Evolutionary conservation across 2,113 vertebrate species (phyloP), one percentile per base, ranked within the genome.

Genomic region (Plecturocebus donacophilus): DNA sequence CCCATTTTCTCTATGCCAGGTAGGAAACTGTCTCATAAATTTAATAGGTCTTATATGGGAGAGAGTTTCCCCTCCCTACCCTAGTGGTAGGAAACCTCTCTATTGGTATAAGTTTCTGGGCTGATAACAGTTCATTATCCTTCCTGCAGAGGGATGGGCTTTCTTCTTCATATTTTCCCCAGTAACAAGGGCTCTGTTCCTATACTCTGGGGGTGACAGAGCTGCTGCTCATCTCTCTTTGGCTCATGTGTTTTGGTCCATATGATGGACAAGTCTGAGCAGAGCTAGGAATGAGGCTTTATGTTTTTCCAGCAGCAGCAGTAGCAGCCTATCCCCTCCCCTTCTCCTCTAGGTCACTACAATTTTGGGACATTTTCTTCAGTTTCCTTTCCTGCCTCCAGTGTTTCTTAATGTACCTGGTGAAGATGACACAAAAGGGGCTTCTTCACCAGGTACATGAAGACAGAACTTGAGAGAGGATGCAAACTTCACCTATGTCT

Each of bases 181-280:
- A 47, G 5, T 5, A 17, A 12, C 1, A 17, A 0, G 42, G 21
- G 17, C 5, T 61, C 13, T 70, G n/a, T 64, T 27, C 1, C n/a
- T 11, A 12, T 52, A 38, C 32, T 1, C 23, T 8, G 20, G 17
- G 23, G 30, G 68, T 5, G 5, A 49, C 6, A 9, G 14, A 13
- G 8, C 17, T 35, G 3, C 3, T 38, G 1, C 35, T 56, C 21
- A 17, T 75, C 1, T 23, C 8, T 75, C 11, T 54, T 21, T 45
- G 5, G 3, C 23, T 84, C 70, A 40, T 56, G 42, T 3, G 17
- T 45, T 93, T 70, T 35, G 5, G 21, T 87, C 5, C 4, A 14
- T 17, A 0, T 73, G 32, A 35, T n/a, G 27, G 17, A 68, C 40
- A 56, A 11, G 3, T 81, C 6, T 68, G 58, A 52, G 32, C 40